phyloP scores from a whole-genome alignment of 2,797 vertebrate species.

The Scolopax bukidnonensis region DNA sequence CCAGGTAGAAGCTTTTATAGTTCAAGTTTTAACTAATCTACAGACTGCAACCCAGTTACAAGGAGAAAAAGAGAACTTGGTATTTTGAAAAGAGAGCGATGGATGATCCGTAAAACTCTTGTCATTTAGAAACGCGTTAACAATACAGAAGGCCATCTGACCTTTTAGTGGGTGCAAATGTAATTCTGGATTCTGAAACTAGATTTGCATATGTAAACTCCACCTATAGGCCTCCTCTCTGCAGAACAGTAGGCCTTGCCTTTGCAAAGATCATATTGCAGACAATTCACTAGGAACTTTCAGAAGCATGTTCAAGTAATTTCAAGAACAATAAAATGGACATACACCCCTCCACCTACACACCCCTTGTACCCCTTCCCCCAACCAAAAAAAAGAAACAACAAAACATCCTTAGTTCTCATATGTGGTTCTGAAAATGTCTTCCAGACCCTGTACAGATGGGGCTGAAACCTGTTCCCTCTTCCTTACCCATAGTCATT shows the following conservation, averaged over 20 bases:
- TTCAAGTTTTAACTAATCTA: neutral
- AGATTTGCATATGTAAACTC: neutral
- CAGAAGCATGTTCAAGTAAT: neutral
- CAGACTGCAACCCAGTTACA: neutral
- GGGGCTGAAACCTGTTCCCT: neutral
- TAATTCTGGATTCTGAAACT: neutral
- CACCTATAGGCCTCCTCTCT: neutral
- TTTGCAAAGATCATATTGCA: neutral
- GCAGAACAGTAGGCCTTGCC: neutral
- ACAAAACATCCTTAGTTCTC: neutral
- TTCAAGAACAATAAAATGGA: neutral
- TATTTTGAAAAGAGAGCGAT: neutral
- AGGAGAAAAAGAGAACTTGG: neutral
- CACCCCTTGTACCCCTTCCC: neutral
- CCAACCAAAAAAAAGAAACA: neutral
- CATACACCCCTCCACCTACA: accelerated
- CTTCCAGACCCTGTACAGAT: neutral
- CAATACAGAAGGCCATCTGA: neutral
- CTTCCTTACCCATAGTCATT: neutral
- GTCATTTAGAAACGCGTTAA: neutral
- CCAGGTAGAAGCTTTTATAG: neutral
- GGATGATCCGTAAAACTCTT: neutral
- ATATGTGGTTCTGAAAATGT: neutral
- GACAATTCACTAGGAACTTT: neutral
- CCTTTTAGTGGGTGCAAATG: neutral